Evolutionary conservation across 2,113 vertebrate genomes (phyloP).

Genomic region (Muscicapa adusta): DNA sequence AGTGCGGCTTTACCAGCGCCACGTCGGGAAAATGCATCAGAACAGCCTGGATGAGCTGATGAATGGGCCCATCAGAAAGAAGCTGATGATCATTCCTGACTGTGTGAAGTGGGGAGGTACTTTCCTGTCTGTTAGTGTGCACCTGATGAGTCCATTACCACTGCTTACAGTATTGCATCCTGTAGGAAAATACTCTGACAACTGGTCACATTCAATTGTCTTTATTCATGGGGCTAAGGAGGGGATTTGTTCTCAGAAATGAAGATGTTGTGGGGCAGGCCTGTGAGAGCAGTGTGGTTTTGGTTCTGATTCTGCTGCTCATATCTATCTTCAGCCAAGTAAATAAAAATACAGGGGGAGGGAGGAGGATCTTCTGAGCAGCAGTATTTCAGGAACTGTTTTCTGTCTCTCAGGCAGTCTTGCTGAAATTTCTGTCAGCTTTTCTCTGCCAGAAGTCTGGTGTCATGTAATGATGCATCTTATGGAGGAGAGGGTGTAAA

Average conservation of each 20-base stretch:
- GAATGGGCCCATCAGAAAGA: conserved; percentile 90
- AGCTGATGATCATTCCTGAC: conserved; percentile 87
- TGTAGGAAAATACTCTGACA: neutral
- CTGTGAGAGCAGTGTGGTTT: neutral
- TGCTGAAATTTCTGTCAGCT: neutral
- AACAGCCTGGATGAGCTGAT: conserved; percentile 81
- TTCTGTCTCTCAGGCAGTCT: neutral
- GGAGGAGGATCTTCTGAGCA: neutral
- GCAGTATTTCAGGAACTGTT: neutral
- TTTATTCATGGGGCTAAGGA: neutral
- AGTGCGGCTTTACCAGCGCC: conserved; percentile 77
- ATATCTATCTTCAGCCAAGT: neutral
- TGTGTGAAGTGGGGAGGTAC: conserved; percentile 93
- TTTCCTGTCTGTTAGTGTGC: neutral
- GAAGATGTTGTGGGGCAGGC: neutral
- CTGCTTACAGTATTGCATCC: neutral
- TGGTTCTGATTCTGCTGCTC: neutral
- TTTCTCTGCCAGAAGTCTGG: neutral
- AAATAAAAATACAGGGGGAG: neutral
- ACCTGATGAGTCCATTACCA: neutral
- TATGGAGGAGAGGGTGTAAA: neutral
- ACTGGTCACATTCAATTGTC: neutral
- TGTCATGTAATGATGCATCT: neutral
- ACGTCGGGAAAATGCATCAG: conserved; percentile 74
- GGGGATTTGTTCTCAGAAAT: neutral